phyloP scores from a whole-genome alignment of 23 tunicate species.

The Trididemnum nubilum region DNA sequence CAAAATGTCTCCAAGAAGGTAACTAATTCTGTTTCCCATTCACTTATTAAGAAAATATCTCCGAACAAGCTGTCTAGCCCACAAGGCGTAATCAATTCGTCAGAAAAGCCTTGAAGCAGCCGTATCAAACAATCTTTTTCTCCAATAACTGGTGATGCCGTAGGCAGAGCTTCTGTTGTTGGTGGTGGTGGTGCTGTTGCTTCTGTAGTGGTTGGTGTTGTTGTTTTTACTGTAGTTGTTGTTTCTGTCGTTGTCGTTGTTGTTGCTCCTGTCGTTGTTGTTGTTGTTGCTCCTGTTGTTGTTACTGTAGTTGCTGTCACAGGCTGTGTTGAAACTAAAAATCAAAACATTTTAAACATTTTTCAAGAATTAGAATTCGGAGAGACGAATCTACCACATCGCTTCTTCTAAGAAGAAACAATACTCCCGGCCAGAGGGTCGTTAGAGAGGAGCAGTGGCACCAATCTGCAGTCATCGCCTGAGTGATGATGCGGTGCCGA shows the following conservation, averaged over 20 bases:
- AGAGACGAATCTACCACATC: too few relatives aligned
- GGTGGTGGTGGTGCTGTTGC: background rate
- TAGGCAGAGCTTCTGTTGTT: background rate
- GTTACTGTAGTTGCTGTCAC: too few relatives aligned
- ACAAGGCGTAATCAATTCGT: background rate
- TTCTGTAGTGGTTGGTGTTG: background rate
- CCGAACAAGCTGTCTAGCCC: constrained; percentile 7
- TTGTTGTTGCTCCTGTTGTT: background rate
- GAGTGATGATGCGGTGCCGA: too few relatives aligned
- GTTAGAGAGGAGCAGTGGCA: too few relatives aligned
- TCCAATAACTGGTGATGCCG: background rate
- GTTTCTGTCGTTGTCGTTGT: background rate
- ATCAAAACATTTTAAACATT: too few relatives aligned
- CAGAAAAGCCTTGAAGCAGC: background rate
- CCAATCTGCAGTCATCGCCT: too few relatives aligned
- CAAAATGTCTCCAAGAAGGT: background rate
- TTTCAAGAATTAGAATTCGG: too few relatives aligned
- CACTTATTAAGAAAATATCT: background rate
- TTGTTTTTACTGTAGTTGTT: background rate
- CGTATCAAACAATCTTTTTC: background rate
- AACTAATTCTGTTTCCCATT: constrained; percentile 27
- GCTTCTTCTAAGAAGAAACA: too few relatives aligned
- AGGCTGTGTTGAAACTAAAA: too few relatives aligned
- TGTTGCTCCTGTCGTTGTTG: background rate
- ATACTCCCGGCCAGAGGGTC: too few relatives aligned